Conservation (phyloP, 2,113 vertebrate species). For the Eira barbara region DNA sequence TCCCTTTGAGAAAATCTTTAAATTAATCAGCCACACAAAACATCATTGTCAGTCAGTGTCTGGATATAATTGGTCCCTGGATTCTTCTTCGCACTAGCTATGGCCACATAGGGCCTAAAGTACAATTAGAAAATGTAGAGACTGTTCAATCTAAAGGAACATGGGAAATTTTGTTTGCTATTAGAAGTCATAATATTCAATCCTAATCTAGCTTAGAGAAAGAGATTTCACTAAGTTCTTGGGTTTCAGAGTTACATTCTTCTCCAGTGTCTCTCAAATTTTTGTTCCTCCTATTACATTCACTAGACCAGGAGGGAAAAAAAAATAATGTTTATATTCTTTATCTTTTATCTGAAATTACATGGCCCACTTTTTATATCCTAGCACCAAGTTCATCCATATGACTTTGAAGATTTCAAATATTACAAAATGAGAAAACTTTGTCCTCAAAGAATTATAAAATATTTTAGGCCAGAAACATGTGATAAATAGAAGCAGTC, state of each 20-base stretch:
- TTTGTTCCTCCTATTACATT: not conserved
- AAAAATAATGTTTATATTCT: not conserved
- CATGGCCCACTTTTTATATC: not conserved
- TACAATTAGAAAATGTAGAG: not conserved
- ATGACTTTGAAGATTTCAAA: not conserved
- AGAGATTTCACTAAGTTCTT: not conserved
- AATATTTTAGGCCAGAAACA: not conserved
- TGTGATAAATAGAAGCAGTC: not conserved
- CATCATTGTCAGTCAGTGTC: not conserved
- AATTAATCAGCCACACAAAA: not conserved
- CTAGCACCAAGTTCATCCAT: not conserved
- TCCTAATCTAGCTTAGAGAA: not conserved
- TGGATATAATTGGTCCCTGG: not conserved
- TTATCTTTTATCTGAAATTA: not conserved
- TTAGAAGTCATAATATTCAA: not conserved
- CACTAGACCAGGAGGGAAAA: not conserved
- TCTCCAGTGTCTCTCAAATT: not conserved
- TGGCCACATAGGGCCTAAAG: not conserved
- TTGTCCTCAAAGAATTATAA: not conserved
- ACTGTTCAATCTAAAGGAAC: not conserved
- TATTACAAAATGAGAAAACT: not conserved
- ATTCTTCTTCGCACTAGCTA: not conserved
- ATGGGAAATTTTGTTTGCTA: not conserved
- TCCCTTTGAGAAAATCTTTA: conserved; percentile 8
- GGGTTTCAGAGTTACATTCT: not conserved